Evolutionary conservation across 92 coral and sea anemone genomes (phyloP), one percentile per base, ranked within the genome.

Genomic region (Epizoanthus scotinus): DNA sequence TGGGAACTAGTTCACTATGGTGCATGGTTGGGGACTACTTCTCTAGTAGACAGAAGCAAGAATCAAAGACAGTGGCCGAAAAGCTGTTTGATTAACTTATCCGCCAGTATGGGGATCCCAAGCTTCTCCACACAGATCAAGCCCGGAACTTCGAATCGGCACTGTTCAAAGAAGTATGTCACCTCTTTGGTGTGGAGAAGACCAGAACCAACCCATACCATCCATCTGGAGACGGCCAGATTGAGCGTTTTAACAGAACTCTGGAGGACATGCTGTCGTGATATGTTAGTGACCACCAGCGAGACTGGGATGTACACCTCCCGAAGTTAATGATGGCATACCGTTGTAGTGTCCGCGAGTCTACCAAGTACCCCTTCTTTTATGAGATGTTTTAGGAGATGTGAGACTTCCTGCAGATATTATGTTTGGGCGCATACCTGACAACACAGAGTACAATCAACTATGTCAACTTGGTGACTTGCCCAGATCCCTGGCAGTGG

Each of bases 231-330:
- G 89, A 86, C 24, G 83, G 89, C 17, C 54, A 59, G 86, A 70
- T 86, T 49, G 89, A 86, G 21, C 75, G 65, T 2, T 79, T 81
- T 52, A 81, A 86, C 34, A 84, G 79, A 9, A 85, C 79, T 9
- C 31, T 84, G 59, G 84, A 78, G 26, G 84, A 73, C 8, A 78
- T 86, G 89, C 72, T 86, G 59, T 49, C 89, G 2, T 81, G 82
- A 63, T 86, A 86, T 21, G 66, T 86, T 13, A 59, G 70, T 2
- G 47, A 72, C 38, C 83, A 86, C 38, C 89, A 86, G 13, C 40
- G 85, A 20, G 82, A 86, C 78, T 47, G 87, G 86, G 83, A 86
- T 34, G 63, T 10, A 1, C 89, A 86, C 86, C 82, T 81, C 31
- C 86, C 86, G 0, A 20, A 70, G 56, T 82, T 71, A n/a, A 84